phyloP scores from a whole-genome alignment of 2,888 invertebrate genomes.

The Acrobasis consociella region DNA sequence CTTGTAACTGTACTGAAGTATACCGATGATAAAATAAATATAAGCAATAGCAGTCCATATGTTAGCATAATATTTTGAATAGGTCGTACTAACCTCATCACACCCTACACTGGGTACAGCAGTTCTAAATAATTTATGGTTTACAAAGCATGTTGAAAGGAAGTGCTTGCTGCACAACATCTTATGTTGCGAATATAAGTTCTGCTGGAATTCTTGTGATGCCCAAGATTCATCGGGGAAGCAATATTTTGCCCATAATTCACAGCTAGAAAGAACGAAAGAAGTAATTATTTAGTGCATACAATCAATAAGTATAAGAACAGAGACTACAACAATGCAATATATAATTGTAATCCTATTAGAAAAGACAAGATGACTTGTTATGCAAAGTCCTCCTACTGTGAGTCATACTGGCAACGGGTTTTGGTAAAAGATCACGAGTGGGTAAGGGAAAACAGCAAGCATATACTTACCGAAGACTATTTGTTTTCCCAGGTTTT shows the following conservation, averaged over 20 bases:
- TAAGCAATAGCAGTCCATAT: too few species aligned
- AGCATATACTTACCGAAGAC: slow-evolving; percentile 1
- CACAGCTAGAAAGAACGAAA: slow-evolving; percentile 24
- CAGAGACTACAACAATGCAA: neutral
- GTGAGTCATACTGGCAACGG: neutral
- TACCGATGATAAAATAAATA: too few species aligned
- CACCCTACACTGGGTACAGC: slow-evolving; percentile 1
- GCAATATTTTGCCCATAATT: too few species aligned
- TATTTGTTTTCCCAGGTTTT: slow-evolving; percentile 4
- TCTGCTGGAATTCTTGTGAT: too few species aligned
- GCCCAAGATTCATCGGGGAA: slow-evolving; percentile 13
- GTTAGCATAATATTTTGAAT: neutral
- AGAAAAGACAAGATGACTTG: too few species aligned
- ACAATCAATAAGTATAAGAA: neutral
- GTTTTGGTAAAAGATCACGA: neutral
- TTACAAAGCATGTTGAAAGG: neutral
- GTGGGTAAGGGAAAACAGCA: too few species aligned
- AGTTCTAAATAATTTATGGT: neutral
- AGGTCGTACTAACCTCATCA: neutral
- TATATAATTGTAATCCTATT: neutral
- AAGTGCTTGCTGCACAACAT: slow-evolving; percentile 10
- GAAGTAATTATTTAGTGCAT: neutral
- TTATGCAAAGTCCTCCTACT: neutral
- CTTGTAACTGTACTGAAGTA: too few species aligned
- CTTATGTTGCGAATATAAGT: slow-evolving; percentile 3